Conservation (phyloP, 2,888 invertebrate genomes). For the Drosophila quinaria region DNA sequence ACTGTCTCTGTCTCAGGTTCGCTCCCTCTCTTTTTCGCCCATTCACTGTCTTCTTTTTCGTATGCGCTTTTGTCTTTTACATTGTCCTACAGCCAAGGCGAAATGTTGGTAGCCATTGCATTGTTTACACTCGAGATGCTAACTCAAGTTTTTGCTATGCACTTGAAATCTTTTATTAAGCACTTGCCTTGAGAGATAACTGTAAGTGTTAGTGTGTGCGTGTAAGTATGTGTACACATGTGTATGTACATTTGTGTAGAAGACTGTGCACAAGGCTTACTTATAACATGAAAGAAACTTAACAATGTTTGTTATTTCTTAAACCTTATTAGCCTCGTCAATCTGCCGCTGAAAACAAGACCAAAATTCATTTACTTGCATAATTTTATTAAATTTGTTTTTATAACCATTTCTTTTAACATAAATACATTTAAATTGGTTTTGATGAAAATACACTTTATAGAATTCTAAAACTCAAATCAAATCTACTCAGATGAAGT, state of each 20-base stretch:
- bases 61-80: conserved; percentile 46
- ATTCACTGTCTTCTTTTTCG: conserved; percentile 3
- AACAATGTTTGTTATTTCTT: conserved; percentile 20
- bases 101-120: conserved; percentile 54
- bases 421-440: too few relatives aligned
- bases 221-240: conserved; percentile 3
- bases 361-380: neutral
- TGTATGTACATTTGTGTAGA: conserved; percentile 1
- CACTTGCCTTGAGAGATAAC: conserved; percentile 41
- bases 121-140: conserved; percentile 60
- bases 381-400: neutral
- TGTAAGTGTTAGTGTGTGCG: neutral
- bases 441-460: too few relatives aligned
- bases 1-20: conserved; percentile 4
- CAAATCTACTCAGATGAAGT: too few relatives aligned
- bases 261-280: conserved; percentile 16
- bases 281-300: conserved; percentile 4
- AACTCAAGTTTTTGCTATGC: conserved; percentile 61
- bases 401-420: too few relatives aligned
- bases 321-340: conserved; percentile 20
- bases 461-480: too few relatives aligned
- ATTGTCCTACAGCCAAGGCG: conserved; percentile 51
- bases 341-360: conserved; percentile 11
- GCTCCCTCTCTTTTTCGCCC: neutral
- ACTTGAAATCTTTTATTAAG: conserved; percentile 63